Evolutionary conservation across 2,888 invertebrate genomes (phyloP), one percentile per base, ranked within the genome.

Genomic region (Heliconius sara): DNA sequence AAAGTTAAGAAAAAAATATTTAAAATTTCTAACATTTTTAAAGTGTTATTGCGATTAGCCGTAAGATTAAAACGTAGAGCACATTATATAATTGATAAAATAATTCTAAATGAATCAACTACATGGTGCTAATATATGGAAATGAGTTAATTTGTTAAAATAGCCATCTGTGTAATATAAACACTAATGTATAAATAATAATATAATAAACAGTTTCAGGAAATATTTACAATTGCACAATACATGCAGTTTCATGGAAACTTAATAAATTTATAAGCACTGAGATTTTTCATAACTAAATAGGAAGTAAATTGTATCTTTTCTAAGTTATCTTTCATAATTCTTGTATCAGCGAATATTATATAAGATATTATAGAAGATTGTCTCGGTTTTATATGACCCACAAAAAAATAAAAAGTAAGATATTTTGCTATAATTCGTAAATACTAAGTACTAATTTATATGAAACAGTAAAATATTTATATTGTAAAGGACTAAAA

Each of bases 191-290:
- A 52, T 22, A 52, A 73, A 10, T 67, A 73, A 27, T 73, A 66
- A 34, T 22, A 66, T 27, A 43, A 34, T 76, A 52, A 77, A 79
- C 66, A 79, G 66, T 81, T 82, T 78, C 79, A 78, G 75, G 79
- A 81, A 80, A 82, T 79, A 77, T 76, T 57, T 22, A 65, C 75
- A 60, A 16, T 68, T 52, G 25, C 70, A 68, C 70, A 16, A 70
- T 70, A 47, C 27, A 47, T 70, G 70, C 70, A 70, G 25, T 70
- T 34, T 34, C 39, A 77, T 70, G 78, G 76, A 71, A 78, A 78
- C 7, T 47, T 65, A 74, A 47, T 77, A 6, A 43, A 79, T 19
- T 52, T 52, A n/a, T 66, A 81, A 79, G 65, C 75, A 78, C 72
- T 30, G 27, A 76, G 34, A 43, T 34, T 72, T 66, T 65, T 43